Base-by-base conservation (phyloP, 2,797 vertebrate species). In the Mareca strepera region DNA sequence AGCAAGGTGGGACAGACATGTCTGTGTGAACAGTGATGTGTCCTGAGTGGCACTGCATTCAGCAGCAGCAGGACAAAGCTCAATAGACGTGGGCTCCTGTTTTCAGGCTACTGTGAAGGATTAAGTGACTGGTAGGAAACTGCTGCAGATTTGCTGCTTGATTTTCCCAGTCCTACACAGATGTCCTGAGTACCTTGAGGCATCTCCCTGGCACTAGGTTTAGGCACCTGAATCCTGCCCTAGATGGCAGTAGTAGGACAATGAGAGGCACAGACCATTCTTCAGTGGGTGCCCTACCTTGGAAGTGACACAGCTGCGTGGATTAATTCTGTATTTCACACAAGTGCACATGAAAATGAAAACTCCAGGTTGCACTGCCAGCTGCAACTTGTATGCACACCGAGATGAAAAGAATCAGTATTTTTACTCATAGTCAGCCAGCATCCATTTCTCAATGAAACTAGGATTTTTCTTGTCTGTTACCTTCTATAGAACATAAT, bases 211-310 rank as follows among this genome's bases (percentile, higher is more conserved):
- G 67, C 70, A 23, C 21, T 14, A 44, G 55, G 12, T 35, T 91
- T 86, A 80, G 82, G 64, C 86, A 67, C 29, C 52, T 79, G 90
- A 46, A 79, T 90, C 67, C 92, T 94, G 93, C 94, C 95, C 93
- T 96, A 97, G 93, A 41, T 95, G 92, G 92, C 94, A 94, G 93
- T 26, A 95, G 93, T 17, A 90, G 86, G 88, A 94, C 69, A 94
- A 92, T 39, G n/a, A 88, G 83, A 79, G 48, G 73, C 0, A 3
- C 2, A 0, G 18, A 79, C 18, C 33, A 10, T 52, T 73, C 81
- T 68, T 53, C 50, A 11, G 59, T 15, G 81, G 28, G 44, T 46
- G 44, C 5, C 66, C 59, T 69, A 3, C 28, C 62, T 81, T 41
- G 73, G 67, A 63, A 70, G 22, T 4, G 35, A 59, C 35, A 48